A percentile compares a stretch with the other conserved stretches of the same genome.
Evolutionary conservation across 1,140 invertebrate genomes (phyloP).

Genomic region (Nebria ingens): DNA sequence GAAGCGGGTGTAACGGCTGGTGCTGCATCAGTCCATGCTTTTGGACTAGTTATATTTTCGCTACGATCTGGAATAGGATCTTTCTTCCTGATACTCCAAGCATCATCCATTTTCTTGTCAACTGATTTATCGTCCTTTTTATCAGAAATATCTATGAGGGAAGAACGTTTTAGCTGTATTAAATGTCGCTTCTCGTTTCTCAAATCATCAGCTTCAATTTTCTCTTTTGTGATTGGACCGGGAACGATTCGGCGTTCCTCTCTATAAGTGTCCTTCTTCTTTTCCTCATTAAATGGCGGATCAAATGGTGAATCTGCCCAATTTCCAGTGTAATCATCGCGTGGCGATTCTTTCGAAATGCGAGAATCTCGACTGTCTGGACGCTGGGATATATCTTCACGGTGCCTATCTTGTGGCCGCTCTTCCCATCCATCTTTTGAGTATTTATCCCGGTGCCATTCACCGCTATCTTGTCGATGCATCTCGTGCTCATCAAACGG

Average conservation of each 20-base stretch:
- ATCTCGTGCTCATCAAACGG: constrained; percentile 12
- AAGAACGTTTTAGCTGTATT: constrained; percentile 40
- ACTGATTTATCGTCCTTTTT: constrained; percentile 35
- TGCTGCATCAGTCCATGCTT: constrained; percentile 40
- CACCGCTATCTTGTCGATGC: constrained; percentile 15
- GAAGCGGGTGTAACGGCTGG: constrained; percentile 29
- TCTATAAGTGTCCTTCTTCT: constrained; percentile 31
- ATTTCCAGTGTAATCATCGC: background rate
- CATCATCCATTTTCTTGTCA: constrained; percentile 24
- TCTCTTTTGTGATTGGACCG: constrained; percentile 50
- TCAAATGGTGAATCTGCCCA: constrained; percentile 36
- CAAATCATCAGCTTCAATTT: constrained; percentile 48
- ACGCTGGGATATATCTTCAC: constrained; percentile 37
- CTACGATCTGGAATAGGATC: constrained; percentile 18
- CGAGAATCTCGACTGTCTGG: constrained; percentile 48
- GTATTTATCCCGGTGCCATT: constrained; percentile 15
- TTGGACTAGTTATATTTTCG: constrained; percentile 26
- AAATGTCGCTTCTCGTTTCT: constrained; percentile 43
- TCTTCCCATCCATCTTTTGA: constrained; percentile 17
- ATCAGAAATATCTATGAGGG: constrained; percentile 23
- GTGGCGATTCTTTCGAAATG: constrained; percentile 40
- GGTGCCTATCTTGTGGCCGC: constrained; percentile 19
- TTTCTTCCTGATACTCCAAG: constrained; percentile 14
- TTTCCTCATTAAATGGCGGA: constrained; percentile 37
- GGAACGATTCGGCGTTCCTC: constrained; percentile 37